Evolutionary conservation across 2,113 vertebrate genomes (phyloP).

Genomic region (Potamarius usumacintae): DNA sequence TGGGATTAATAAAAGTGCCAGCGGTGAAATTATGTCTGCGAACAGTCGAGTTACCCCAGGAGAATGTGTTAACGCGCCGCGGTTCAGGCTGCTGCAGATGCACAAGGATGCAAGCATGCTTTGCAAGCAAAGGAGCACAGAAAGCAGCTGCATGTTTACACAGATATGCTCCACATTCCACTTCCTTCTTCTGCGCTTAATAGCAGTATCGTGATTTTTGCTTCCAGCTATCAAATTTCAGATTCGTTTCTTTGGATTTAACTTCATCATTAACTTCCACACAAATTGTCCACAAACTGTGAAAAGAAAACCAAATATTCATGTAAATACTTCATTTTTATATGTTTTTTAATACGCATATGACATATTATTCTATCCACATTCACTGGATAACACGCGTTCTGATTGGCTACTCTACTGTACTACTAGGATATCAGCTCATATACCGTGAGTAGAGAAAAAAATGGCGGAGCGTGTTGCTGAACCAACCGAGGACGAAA

Average conservation of each 20-base stretch:
- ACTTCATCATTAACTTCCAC: not conserved
- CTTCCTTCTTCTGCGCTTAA: not conserved
- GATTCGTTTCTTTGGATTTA: not conserved
- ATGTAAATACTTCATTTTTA: not conserved
- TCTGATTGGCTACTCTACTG: no score
- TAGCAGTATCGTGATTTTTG: not conserved
- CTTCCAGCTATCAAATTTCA: not conserved
- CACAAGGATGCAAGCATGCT: not conserved
- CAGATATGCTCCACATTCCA: not conserved
- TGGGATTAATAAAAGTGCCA: conserved; percentile 43
- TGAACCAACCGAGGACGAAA: no score
- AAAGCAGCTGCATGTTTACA: not conserved
- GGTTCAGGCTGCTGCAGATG: not conserved
- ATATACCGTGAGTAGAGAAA: no score
- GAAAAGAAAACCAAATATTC: not conserved
- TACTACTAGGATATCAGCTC: no score
- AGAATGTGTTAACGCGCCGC: not conserved
- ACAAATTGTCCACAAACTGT: not conserved
- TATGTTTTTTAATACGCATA: no score
- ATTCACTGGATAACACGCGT: no score
- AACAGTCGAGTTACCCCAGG: not conserved
- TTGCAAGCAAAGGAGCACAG: not conserved
- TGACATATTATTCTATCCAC: no score
- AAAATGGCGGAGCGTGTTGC: no score
- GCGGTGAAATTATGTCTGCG: not conserved